These are phyloP conservation scores for Bombus confusus DNA, from an alignment of 1,140 invertebrate species.

Conservation along the genomic window DNA sequence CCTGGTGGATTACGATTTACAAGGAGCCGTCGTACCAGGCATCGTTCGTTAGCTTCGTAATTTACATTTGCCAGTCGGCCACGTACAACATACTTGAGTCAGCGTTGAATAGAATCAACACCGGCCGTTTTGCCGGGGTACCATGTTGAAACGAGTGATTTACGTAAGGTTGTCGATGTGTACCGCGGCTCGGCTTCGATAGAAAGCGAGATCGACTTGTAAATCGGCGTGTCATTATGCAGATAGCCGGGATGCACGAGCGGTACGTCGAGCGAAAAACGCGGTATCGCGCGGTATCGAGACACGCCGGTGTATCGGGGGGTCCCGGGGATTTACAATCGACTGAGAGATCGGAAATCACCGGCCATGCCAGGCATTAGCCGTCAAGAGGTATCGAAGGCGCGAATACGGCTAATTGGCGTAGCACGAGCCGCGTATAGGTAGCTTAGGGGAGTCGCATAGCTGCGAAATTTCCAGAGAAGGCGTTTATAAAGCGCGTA, in stretches of 20 bases:
- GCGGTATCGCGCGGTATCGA: slow-evolving; percentile 13
- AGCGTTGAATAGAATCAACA: slow-evolving; percentile 61
- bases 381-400: slow-evolving; percentile 37
- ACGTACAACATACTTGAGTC: slow-evolving; percentile 50
- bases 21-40: slow-evolving; percentile 15
- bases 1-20: slow-evolving; percentile 24
- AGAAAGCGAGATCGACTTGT: slow-evolving; percentile 51
- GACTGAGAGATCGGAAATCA: slow-evolving; percentile 55
- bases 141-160: slow-evolving; percentile 45
- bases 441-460: slow-evolving; percentile 48
- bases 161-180: slow-evolving; percentile 32
- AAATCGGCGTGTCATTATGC: slow-evolving; percentile 63
- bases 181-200: slow-evolving; percentile 1
- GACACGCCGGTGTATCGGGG: not conserved
- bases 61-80: slow-evolving; percentile 44
- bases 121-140: not conserved
- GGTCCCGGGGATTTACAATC: slow-evolving; percentile 39
- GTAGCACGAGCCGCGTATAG: slow-evolving; percentile 53
- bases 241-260: slow-evolving; percentile 44
- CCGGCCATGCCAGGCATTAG: slow-evolving; percentile 28
- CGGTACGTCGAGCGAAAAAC: slow-evolving; percentile 14
- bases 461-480: slow-evolving; percentile 67
- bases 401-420: slow-evolving; percentile 67
- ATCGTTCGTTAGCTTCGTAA: slow-evolving; percentile 46
- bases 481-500: slow-evolving; percentile 66